Conservation (phyloP, 2,888 invertebrate genomes). For the Ichneumon xanthorius region DNA sequence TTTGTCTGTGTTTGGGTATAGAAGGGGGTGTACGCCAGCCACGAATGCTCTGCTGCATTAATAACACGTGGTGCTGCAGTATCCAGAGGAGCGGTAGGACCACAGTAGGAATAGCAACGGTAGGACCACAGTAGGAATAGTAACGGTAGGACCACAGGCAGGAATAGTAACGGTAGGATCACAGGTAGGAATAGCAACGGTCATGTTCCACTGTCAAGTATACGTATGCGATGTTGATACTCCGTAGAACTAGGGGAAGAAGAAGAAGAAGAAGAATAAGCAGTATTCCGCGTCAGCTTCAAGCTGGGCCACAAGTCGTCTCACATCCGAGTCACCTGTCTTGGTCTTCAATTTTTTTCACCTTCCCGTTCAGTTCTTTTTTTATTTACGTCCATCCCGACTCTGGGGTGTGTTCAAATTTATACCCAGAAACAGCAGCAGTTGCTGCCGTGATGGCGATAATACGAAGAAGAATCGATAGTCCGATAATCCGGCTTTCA, state of each 20-base stretch:
- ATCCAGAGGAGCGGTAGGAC: slow-evolving; percentile 3
- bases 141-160: not conserved
- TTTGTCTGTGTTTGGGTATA: not conserved
- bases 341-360: not conserved
- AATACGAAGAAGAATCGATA: not conserved
- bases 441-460: not conserved
- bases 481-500: not conserved
- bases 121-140: not conserved
- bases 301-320: not conserved
- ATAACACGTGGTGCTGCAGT: slow-evolving; percentile 66
- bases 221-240: not conserved
- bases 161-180: not conserved
- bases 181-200: not conserved
- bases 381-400: not conserved
- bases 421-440: not conserved
- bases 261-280: not conserved
- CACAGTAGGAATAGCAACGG: not conserved
- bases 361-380: not conserved
- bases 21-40: slow-evolving; percentile 32
- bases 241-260: not conserved
- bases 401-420: not conserved
- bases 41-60: slow-evolving; percentile 68
- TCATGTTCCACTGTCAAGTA: slow-evolving; percentile 9
- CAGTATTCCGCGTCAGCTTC: not conserved
- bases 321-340: not conserved